A percentile compares a stretch with the other conserved stretches of the same genome.
Evolutionary conservation across 2,888 invertebrate genomes (phyloP).

Genomic region (Steinernema hermaphroditum): DNA sequence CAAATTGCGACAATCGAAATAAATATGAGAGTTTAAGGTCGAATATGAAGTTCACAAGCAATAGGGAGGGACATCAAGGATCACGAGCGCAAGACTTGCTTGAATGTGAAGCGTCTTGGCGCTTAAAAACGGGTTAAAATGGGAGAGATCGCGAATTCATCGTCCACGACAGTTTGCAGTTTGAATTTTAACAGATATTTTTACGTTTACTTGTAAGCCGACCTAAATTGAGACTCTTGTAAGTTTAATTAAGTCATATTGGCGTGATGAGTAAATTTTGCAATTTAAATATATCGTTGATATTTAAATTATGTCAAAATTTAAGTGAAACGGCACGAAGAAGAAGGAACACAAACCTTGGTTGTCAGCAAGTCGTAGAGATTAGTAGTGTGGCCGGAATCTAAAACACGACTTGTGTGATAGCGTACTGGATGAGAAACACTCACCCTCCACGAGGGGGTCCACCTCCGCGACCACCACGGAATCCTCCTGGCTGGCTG

Average conservation of each 20-base stretch:
- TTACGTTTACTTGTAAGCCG: neutral
- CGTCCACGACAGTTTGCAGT: constrained; percentile 28
- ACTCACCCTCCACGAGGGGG: constrained; percentile 32
- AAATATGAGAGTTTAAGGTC: neutral
- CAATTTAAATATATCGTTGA: neutral
- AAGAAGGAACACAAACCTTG: neutral
- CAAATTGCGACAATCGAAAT: neutral
- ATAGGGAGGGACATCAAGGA: neutral
- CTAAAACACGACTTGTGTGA: neutral
- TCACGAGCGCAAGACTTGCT: constrained; percentile 3
- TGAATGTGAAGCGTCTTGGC: neutral
- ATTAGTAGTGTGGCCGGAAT: constrained; percentile 1
- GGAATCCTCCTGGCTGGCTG: constrained; percentile 12
- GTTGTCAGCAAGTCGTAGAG: neutral
- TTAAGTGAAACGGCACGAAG: neutral
- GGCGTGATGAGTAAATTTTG: constrained; percentile 10
- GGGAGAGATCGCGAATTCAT: constrained; percentile 30
- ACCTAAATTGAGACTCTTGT: constrained; percentile 24
- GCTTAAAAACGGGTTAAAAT: constrained; percentile 14
- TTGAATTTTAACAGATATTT: constrained; percentile 20
- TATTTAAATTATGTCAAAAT: constrained; percentile 4
- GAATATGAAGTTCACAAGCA: constrained; percentile 3
- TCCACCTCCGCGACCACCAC: constrained; percentile 32
- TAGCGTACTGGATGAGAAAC: neutral
- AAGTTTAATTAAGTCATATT: neutral